phyloP scores from a whole-genome alignment of 1,140 invertebrate genomes.

The Temnothorax curvispinosus region DNA sequence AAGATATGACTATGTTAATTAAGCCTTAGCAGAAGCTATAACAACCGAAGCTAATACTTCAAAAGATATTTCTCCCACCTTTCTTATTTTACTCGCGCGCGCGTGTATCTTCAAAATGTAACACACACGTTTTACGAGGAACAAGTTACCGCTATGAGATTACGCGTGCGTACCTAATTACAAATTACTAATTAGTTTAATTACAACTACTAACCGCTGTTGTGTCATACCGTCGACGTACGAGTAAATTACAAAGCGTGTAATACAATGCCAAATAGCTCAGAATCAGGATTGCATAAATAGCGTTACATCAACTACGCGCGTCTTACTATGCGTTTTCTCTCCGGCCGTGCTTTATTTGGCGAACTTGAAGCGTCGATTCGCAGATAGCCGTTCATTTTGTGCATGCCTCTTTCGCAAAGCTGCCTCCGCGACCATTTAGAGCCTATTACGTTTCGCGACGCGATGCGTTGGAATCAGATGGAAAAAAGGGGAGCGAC shows the following conservation, averaged over 20 bases:
- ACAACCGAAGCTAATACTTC: neutral
- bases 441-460: constrained; percentile 36
- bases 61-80: neutral
- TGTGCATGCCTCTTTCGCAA: constrained; percentile 4
- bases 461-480: constrained; percentile 1
- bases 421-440: constrained; percentile 27
- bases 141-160: neutral
- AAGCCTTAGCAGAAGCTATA: neutral
- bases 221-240: constrained; percentile 3
- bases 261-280: constrained; percentile 23
- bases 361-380: constrained; percentile 9
- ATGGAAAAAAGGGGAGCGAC: neutral
- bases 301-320: constrained; percentile 8
- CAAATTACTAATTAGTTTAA: constrained; percentile 22
- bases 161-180: constrained; percentile 3
- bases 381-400: neutral
- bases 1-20: neutral
- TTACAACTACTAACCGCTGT: neutral
- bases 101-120: neutral
- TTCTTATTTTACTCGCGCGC: neutral
- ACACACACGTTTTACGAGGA: neutral
- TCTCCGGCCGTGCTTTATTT: constrained; percentile 28
- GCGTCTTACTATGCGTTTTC: constrained; percentile 19
- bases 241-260: neutral
- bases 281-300: constrained; percentile 13